A percentile compares a stretch with the other conserved stretches of the same genome.
Conservation (phyloP, 2,113 vertebrate species). For the Sinocyclocheilus rhinocerous region DNA sequence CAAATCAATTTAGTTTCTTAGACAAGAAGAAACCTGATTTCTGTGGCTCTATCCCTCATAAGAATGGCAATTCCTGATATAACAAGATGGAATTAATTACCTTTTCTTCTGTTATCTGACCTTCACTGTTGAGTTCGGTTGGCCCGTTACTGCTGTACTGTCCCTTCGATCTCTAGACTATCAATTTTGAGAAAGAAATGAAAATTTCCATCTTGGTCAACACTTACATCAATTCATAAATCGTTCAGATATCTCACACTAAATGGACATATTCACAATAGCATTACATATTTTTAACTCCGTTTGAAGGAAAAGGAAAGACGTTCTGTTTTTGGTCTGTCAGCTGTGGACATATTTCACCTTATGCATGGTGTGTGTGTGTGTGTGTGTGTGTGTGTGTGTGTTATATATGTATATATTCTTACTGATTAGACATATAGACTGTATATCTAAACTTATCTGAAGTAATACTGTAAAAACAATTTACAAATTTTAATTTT, state of each 20-base stretch:
- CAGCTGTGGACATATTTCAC: background rate
- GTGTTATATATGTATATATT: background rate
- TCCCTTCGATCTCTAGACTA: background rate
- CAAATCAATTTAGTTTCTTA: conserved; percentile 9
- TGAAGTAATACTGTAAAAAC: no score
- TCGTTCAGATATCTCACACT: background rate
- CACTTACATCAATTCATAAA: conserved; percentile 14
- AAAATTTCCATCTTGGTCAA: background rate
- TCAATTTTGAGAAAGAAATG: background rate
- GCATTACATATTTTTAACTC: background rate
- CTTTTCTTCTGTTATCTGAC: conserved; percentile 4
- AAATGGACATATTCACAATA: background rate
- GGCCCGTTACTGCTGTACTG: background rate
- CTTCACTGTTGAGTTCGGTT: background rate
- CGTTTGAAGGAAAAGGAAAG: background rate
- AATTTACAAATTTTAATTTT: no score
- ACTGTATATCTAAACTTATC: no score
- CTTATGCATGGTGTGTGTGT: background rate
- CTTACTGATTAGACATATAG: no score
- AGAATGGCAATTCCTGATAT: conserved; percentile 23
- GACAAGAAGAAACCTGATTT: background rate
- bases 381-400: background rate
- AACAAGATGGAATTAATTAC: conserved; percentile 32
- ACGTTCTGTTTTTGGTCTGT: background rate
- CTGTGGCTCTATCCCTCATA: no score